Evolutionary conservation across 2,113 vertebrate species (phyloP).

Genomic region (Sebastes fasciatus): DNA sequence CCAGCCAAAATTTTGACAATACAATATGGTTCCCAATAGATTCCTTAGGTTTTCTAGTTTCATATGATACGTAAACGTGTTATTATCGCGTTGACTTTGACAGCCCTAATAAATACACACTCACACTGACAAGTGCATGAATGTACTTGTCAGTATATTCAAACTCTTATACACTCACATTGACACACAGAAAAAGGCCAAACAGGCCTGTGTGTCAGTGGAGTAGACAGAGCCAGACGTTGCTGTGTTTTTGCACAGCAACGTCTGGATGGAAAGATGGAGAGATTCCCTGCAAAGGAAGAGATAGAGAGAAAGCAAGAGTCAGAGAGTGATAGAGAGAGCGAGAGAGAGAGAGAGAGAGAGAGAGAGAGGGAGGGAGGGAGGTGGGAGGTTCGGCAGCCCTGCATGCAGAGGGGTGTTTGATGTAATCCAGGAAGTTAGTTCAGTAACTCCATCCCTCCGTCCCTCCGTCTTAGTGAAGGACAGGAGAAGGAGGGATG

Average conservation of each 20-base stretch:
- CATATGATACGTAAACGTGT: no score
- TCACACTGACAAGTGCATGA: neutral
- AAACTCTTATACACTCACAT: neutral
- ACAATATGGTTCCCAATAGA: no score
- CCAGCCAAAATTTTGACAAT: no score
- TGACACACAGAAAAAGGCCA: conserved; percentile 34
- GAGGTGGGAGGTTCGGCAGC: conserved; percentile 47
- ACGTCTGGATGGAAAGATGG: conserved; percentile 61
- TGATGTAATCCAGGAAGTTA: conserved; percentile 89
- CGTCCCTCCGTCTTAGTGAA: conserved; percentile 75
- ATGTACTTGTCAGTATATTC: neutral
- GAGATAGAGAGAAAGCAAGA: conserved; percentile 43
- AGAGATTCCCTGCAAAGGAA: conserved; percentile 59
- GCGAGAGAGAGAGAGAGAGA: conserved; percentile 17
- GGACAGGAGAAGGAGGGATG: conserved; percentile 79
- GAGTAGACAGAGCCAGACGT: conserved; percentile 48
- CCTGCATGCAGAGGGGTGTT: conserved; percentile 75
- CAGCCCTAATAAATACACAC: neutral
- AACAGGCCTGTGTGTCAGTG: conserved; percentile 24
- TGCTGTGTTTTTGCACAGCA: conserved; percentile 56
- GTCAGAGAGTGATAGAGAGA: neutral
- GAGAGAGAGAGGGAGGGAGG: neutral
- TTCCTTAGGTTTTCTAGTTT: no score
- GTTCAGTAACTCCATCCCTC: conserved; percentile 86
- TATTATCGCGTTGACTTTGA: no score